Base-by-base conservation (phyloP, 2,888 invertebrate species). In the Conistra vaccinii region DNA sequence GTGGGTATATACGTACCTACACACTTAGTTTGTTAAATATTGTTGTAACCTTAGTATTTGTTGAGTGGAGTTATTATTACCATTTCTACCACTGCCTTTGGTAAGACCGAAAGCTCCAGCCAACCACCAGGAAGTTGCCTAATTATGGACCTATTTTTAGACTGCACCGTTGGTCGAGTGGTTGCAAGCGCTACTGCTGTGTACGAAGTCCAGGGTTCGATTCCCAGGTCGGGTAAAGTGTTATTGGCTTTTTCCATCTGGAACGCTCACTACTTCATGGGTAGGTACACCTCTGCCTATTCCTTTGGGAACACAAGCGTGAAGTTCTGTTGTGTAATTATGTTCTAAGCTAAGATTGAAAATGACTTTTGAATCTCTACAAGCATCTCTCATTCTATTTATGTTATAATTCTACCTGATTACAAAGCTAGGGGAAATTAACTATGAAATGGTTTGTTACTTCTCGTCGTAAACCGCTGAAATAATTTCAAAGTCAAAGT, bases 1-100 rank as follows among this genome's bases (percentile, higher is more conserved):
- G 32, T 57, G 10, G 35, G 55, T 53, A 53, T 20, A 7, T 76
- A n/a, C 4, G 55, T 53, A 53, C 26, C 6, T 76, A n/a, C 4
- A 4, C 57, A 62, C 32, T 39, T 62, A 55, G 76, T 62, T 79
- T 55, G 29, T 32, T 17, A n/a, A 79, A 70, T 32, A 80, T 69
- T 79, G n/a, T 62, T 62, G 61, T 61, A 55, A 48, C 35, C 4
- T 23, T 12, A 61, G 35, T 69, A 61, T 79, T 61, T 61, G 60
- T 29, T 35, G 20, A 32, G 48, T 1, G 1, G 10, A 79, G 61
- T 57, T 69, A 69, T 68, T 69, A 60, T 69, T 35, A 45, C 26
- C 23, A 32, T 78, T 60, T 29, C 12, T 23, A 14, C 23, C n/a
- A 6, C n/a, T 39, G 10, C 39, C 17, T 32, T 61, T 55, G 7